These are phyloP conservation scores for Cairina moschata DNA, from an alignment of 2,113 vertebrate genomes.

Conservation along the genomic window DNA sequence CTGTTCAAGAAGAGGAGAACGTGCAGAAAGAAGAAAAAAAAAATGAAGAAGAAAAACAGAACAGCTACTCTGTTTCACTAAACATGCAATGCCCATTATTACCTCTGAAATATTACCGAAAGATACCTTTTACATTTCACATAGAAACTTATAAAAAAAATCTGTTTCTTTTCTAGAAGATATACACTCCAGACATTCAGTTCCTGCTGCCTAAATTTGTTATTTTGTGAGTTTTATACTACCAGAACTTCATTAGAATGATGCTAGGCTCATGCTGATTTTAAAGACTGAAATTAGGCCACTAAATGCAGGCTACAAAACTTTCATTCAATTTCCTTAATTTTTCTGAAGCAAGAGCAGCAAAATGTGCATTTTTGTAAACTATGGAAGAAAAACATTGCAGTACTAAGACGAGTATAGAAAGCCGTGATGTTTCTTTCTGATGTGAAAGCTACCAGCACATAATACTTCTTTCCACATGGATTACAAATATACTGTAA, in stretches of 20 bases:
- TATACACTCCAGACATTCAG: neutral
- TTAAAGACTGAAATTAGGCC: neutral
- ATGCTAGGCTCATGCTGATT: neutral
- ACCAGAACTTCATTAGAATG: constrained; percentile 8
- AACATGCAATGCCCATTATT: constrained; percentile 65
- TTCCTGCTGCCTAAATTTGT: neutral
- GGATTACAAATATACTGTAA: constrained; percentile 21
- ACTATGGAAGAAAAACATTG: neutral
- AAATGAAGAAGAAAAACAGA: neutral
- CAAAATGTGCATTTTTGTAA: neutral
- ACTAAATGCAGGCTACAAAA: neutral
- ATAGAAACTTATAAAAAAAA: neutral
- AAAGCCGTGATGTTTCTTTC: neutral
- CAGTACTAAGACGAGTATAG: neutral
- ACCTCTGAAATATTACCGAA: constrained; percentile 60
- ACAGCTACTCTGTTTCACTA: constrained; percentile 66
- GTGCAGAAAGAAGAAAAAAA: constrained; percentile 13
- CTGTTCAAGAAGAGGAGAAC: constrained; percentile 76
- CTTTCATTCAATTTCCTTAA: neutral
- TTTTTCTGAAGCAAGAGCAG: neutral
- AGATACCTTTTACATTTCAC: constrained; percentile 29
- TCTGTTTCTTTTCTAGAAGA: neutral
- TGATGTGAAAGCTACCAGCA: neutral
- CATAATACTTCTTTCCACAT: neutral
- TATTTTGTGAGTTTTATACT: neutral